phyloP scores from a whole-genome alignment of 1,140 invertebrate genomes.

The Mactra quadrangularis region DNA sequence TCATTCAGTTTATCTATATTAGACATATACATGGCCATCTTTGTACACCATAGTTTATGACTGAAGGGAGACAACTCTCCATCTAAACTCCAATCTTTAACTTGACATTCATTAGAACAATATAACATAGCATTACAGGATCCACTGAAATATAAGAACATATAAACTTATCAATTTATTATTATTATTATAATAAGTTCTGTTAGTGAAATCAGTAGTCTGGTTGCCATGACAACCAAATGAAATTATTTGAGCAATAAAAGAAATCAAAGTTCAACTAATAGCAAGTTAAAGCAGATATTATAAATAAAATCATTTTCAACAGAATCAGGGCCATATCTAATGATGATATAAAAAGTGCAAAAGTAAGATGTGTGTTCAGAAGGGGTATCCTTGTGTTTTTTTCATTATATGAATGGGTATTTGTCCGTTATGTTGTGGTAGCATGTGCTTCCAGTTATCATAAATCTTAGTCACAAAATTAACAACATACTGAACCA shows the following conservation, averaged over 20 bases:
- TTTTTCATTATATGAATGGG: no score
- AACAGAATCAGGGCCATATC: no score
- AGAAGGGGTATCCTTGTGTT: no score
- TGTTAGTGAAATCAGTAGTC: background rate
- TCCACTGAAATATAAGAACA: background rate
- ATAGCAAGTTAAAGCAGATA: background rate
- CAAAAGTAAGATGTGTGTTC: no score
- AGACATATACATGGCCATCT: slow-evolving; percentile 25
- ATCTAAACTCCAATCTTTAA: slow-evolving; percentile 5
- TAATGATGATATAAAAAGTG: no score
- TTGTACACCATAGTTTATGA: slow-evolving; percentile 43
- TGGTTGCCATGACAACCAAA: background rate
- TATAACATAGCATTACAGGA: slow-evolving; percentile 23
- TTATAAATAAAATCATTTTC: background rate
- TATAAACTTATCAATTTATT: background rate
- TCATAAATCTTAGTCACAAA: no score
- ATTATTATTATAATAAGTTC: background rate
- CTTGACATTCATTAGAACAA: slow-evolving; percentile 39
- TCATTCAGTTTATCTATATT: slow-evolving; percentile 10
- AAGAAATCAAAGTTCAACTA: background rate
- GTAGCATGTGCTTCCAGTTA: no score
- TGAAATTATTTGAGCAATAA: background rate
- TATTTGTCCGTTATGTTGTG: no score
- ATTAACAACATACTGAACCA: no score
- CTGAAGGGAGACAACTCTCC: background rate